Evolutionary conservation across 2,797 vertebrate genomes (phyloP), one percentile per base, ranked within the genome.

Genomic region (Esox lucius): DNA sequence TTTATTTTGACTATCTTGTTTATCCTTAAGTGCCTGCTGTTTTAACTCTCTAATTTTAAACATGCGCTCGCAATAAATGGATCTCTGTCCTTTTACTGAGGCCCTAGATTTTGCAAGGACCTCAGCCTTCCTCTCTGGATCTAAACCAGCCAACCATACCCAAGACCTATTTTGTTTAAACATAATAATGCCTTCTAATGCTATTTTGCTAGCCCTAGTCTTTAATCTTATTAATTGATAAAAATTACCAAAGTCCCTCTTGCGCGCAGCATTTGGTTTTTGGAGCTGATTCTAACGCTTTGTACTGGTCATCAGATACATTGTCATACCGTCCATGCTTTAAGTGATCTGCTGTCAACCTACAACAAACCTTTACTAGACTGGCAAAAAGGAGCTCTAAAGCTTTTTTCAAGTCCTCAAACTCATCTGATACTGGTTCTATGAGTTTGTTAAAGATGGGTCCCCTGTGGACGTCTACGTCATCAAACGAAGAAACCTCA

Each of bases 361-460:
- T 48, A 7, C 67, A 15, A 13, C 68, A 69, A 68, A 49, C 42
- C 39, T 48, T 69, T 13, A 69, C 68, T n/a, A 69, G 67, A 33
- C 68, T 48, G 6, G 68, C 22, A 19, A 48, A 16, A 16, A 69
- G 33, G 3, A 5, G 15, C 17, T 67, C 33, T n/a, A 22, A 2
- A 9, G 65, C 19, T 13, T 24, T n/a, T 48, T 42, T 49, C 68
- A 69, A 15, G n/a, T 11, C n/a, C 15, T 49, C 68, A 49, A 69
- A 69, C 22, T 26, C 39, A 12, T 1, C 42, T 12, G 15, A 19
- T 15, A 12, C 16, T 26, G 48, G 24, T 49, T 1, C 22, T 26
- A 24, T 49, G n/a, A 69, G 7, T 22, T 16, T 15, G 9, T 69
- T 3, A 3, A 49, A 49, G 22, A 69, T 22, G 46, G 42, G 39